Conservation (phyloP, 2,888 invertebrate species). For the Mesorhabditis sp. region DNA sequence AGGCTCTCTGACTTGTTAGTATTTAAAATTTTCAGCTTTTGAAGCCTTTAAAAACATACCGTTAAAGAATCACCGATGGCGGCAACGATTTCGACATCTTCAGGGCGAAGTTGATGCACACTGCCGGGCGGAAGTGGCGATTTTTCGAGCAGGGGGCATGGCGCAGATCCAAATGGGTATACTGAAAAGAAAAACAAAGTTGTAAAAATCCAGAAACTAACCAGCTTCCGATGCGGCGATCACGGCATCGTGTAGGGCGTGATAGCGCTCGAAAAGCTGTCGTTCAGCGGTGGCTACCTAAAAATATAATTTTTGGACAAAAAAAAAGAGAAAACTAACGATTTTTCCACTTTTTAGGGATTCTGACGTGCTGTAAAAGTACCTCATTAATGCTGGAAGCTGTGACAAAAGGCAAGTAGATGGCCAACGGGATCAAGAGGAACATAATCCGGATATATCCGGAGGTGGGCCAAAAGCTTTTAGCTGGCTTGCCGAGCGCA, state of each 20-base stretch:
- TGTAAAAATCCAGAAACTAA: neutral
- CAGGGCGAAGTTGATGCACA: neutral
- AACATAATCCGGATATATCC: too few relatives aligned
- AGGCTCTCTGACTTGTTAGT: too few relatives aligned
- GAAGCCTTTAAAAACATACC: neutral
- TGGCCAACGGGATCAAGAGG: too few relatives aligned
- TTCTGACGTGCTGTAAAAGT: too few relatives aligned
- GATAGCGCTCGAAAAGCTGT: neutral
- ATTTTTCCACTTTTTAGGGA: too few relatives aligned
- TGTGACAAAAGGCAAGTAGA: too few relatives aligned
- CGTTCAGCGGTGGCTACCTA: neutral
- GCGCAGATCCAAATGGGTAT: neutral
- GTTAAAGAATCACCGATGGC: neutral
- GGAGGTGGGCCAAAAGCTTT: too few relatives aligned
- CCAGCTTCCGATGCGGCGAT: neutral
- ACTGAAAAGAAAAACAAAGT: neutral
- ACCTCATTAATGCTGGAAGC: too few relatives aligned
- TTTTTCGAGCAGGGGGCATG: neutral
- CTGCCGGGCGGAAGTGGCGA: neutral
- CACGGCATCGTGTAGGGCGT: neutral
- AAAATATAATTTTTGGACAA: neutral
- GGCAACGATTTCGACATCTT: slow-evolving; percentile 1
- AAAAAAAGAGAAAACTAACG: too few relatives aligned
- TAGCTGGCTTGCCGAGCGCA: too few relatives aligned
- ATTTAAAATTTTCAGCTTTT: too few relatives aligned